phyloP scores from a whole-genome alignment of 2,888 invertebrate genomes.

The Polydrusus tereticollis region DNA sequence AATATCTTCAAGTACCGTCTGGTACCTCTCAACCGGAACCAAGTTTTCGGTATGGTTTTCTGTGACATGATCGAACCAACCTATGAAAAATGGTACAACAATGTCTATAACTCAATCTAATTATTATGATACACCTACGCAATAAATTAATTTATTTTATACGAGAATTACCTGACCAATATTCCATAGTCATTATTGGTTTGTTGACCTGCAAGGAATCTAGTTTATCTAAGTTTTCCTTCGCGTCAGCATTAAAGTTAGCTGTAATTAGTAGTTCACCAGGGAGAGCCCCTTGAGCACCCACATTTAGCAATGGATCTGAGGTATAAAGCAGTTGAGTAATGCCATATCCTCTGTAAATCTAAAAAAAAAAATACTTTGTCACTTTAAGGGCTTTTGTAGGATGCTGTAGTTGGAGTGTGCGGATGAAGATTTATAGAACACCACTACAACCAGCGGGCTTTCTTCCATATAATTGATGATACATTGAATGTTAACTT shows the following conservation, averaged over 20 bases:
- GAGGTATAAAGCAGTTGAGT: conserved; percentile 69
- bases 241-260: conserved; percentile 67
- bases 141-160: background rate
- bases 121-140: background rate
- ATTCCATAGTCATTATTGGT: conserved; percentile 73
- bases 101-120: too few species aligned
- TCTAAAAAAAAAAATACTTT: conserved; percentile 31
- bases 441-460: too few species aligned
- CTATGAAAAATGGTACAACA: too few species aligned
- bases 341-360: conserved; percentile 58
- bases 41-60: conserved; percentile 55
- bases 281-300: conserved; percentile 51
- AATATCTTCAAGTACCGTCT: conserved; percentile 57
- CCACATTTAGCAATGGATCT: conserved; percentile 61
- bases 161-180: conserved; percentile 69
- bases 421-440: too few species aligned
- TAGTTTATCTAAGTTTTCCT: conserved; percentile 62
- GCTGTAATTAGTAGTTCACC: conserved; percentile 66
- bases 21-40: conserved; percentile 53
- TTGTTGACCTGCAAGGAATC: conserved; percentile 67
- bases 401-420: too few species aligned
- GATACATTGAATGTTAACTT: too few species aligned
- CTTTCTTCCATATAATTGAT: too few species aligned
- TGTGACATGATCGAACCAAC: conserved; percentile 75
- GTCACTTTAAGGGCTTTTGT: too few species aligned